phyloP scores from a whole-genome alignment of 1,140 invertebrate species.

The Papilio polytes region DNA sequence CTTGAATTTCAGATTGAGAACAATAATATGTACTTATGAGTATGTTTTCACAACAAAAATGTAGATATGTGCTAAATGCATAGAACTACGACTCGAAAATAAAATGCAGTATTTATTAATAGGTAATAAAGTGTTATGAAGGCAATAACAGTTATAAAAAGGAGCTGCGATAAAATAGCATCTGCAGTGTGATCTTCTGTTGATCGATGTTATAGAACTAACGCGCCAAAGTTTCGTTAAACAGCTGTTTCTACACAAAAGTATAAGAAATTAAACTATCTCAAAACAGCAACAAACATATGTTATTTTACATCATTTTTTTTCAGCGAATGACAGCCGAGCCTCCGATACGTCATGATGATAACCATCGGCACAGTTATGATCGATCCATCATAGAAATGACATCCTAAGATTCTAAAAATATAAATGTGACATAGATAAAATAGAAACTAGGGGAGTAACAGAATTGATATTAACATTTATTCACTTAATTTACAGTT shows the following conservation, averaged over 20 bases:
- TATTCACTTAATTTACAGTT: neutral
- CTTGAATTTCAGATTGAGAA: slow-evolving; percentile 5
- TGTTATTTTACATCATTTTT: slow-evolving; percentile 37
- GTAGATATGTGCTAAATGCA: too few species aligned
- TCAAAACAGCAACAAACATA: slow-evolving; percentile 27
- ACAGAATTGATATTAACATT: neutral
- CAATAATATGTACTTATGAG: neutral
- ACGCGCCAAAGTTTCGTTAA: neutral
- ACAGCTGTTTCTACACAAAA: neutral
- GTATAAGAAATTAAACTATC: neutral
- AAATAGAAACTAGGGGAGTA: slow-evolving; percentile 5
- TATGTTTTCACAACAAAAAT: neutral
- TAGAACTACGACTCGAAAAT: neutral
- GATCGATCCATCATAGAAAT: slow-evolving; percentile 53
- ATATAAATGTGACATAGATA: slow-evolving; percentile 24
- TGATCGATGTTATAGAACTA: neutral
- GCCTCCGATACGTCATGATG: slow-evolving; percentile 52
- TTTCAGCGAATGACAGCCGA: slow-evolving; percentile 24
- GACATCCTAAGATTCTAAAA: neutral
- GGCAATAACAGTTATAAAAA: neutral
- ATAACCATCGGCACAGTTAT: slow-evolving; percentile 59
- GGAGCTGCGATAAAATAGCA: neutral
- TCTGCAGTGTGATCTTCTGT: neutral
- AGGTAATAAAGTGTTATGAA: neutral
- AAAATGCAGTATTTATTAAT: neutral